Evolutionary conservation across 2,113 vertebrate genomes (phyloP).

Genomic region (Equus quagga): DNA sequence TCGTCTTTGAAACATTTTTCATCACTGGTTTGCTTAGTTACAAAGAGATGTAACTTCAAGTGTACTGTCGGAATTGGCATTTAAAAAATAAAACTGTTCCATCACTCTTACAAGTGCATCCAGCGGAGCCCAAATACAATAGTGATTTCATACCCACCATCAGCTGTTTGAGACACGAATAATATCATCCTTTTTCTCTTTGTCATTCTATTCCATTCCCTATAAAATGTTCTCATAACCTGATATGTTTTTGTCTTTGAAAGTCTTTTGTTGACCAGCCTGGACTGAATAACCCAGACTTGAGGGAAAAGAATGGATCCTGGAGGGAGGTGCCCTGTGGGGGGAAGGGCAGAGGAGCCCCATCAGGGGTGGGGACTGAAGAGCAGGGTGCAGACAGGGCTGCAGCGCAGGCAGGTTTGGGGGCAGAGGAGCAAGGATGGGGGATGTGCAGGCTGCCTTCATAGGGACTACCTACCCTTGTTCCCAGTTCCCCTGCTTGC

Average conservation of each 20-base stretch:
- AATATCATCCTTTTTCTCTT: not conserved
- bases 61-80: not conserved
- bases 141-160: not conserved
- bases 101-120: too few relatives aligned
- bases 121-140: rapidly evolving
- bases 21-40: not conserved
- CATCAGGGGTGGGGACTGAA: rapidly evolving
- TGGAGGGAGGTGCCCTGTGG: rapidly evolving
- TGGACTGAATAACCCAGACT: not conserved
- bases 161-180: not conserved
- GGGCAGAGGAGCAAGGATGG: not conserved
- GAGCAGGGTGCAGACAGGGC: not conserved
- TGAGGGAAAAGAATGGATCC: not conserved
- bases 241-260: not conserved
- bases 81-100: not conserved
- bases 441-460: too few relatives aligned
- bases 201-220: not conserved
- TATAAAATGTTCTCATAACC: not conserved
- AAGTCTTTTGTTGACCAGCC: not conserved
- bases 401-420: not conserved
- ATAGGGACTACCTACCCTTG: not conserved
- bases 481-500: not conserved
- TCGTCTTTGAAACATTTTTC: not conserved
- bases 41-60: not conserved
- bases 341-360: not conserved